A percentile compares a stretch with the other conserved stretches of the same genome.
Conservation (phyloP, 2,888 invertebrate genomes). For the Eledona agricola region DNA sequence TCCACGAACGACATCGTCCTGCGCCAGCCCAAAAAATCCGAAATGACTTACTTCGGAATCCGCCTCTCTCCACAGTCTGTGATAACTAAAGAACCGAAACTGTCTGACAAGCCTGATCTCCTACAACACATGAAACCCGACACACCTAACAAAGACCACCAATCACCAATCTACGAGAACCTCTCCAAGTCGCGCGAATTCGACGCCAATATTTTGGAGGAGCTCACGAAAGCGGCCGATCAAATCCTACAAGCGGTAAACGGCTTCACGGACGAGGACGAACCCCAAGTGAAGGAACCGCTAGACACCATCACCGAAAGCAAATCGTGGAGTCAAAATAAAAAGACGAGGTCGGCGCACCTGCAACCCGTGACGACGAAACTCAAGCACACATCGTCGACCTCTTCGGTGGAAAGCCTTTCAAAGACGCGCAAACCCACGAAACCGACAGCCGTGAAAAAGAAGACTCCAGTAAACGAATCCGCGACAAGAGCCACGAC, state of each 20-base stretch:
- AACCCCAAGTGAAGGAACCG: slow-evolving; percentile 45
- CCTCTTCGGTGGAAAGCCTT: slow-evolving; percentile 60
- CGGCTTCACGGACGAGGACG: slow-evolving; percentile 65
- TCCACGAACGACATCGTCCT: slow-evolving; percentile 51
- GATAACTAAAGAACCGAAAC: slow-evolving; percentile 46
- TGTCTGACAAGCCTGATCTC: slow-evolving; percentile 56
- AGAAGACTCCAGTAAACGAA: slow-evolving; percentile 45
- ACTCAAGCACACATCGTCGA: slow-evolving; percentile 57
- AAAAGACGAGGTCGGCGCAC: slow-evolving; percentile 42
- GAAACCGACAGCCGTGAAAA: slow-evolving; percentile 41
- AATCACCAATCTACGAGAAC: slow-evolving; percentile 58
- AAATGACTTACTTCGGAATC: slow-evolving; percentile 61
- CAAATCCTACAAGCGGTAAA: slow-evolving; percentile 68
- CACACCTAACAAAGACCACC: slow-evolving; percentile 25
- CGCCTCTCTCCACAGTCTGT: slow-evolving; percentile 52
- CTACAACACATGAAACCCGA: slow-evolving; percentile 48
- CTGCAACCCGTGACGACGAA: slow-evolving; percentile 46
- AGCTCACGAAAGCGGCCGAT: slow-evolving; percentile 69
- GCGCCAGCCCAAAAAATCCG: slow-evolving; percentile 59
- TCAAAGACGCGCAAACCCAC: slow-evolving; percentile 39
- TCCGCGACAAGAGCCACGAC: slow-evolving; percentile 51
- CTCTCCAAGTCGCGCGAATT: slow-evolving; percentile 50
- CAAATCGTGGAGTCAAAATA: slow-evolving; percentile 56
- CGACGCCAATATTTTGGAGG: slow-evolving; percentile 64
- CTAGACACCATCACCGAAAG: slow-evolving; percentile 62